These are phyloP conservation scores for Hydrotaea cyrtoneurina DNA, from an alignment of 2,888 invertebrate genomes.

Conservation along the genomic window DNA sequence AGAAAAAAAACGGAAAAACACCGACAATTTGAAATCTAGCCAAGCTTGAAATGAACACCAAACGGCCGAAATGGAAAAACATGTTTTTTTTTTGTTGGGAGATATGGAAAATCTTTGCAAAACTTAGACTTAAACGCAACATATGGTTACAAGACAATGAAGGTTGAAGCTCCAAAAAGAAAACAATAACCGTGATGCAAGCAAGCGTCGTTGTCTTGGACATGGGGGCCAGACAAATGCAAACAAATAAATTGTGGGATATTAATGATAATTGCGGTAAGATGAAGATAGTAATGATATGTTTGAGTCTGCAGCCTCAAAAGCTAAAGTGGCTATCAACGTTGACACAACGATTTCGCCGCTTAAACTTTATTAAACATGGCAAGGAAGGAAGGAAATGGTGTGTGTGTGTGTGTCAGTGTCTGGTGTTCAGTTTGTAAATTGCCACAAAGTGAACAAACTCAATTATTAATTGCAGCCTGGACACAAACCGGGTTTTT, in stretches of 20 bases:
- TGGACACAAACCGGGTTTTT: neutral
- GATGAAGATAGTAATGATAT: constrained; percentile 11
- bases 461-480: neutral
- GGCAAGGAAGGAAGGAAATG: neutral
- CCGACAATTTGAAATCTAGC: constrained; percentile 8
- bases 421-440: neutral
- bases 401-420: neutral
- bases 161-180: neutral
- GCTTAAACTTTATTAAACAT: too few species aligned
- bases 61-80: too few species aligned
- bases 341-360: neutral
- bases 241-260: neutral
- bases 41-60: neutral
- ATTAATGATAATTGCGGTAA: neutral
- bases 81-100: too few species aligned
- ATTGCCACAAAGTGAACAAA: neutral
- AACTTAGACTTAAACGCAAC: too few species aligned
- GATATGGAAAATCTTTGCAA: neutral
- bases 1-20: neutral
- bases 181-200: too few species aligned
- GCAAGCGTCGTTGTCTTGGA: too few species aligned
- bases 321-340: neutral
- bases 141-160: neutral
- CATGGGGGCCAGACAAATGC: neutral
- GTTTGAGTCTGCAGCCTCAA: neutral